A percentile compares a stretch with the other conserved stretches of the same genome.
Evolutionary conservation across 1,140 invertebrate species (phyloP).

Genomic region (Lasaia peninsularis): DNA sequence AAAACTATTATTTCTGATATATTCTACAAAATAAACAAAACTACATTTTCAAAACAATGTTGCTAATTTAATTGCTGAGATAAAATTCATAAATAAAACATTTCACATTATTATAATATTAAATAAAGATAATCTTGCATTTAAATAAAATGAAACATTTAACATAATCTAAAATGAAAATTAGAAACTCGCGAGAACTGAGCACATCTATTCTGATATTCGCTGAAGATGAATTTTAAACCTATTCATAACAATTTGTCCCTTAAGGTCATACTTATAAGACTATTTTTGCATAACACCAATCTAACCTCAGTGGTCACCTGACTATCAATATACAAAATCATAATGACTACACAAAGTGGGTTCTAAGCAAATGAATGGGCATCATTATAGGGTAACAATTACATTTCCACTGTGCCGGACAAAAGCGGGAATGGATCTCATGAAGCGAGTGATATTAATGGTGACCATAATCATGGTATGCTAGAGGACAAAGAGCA

Average conservation of each 20-base stretch:
- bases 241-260: neutral
- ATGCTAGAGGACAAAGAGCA: neutral
- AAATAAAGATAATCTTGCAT: slow-evolving; percentile 1
- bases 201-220: slow-evolving; percentile 4
- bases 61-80: neutral
- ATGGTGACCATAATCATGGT: slow-evolving; percentile 21
- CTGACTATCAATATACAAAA: slow-evolving; percentile 32
- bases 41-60: neutral
- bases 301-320: slow-evolving; percentile 26
- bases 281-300: neutral
- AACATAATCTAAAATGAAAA: slow-evolving; percentile 11
- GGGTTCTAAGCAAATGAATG: slow-evolving; percentile 44
- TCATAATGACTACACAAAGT: slow-evolving; percentile 40
- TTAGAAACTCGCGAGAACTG: slow-evolving; percentile 5
- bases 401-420: slow-evolving; percentile 43
- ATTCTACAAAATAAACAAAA: neutral
- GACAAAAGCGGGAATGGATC: slow-evolving; percentile 42
- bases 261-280: neutral
- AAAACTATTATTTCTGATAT: no score
- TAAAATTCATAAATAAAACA: neutral
- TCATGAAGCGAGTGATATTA: slow-evolving; percentile 25
- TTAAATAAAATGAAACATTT: slow-evolving; percentile 9
- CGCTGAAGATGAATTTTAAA: neutral
- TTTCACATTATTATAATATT: neutral
- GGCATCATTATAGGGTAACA: slow-evolving; percentile 49